Evolutionary conservation across 2,113 vertebrate genomes (phyloP).

Genomic region (Raja brachyura): DNA sequence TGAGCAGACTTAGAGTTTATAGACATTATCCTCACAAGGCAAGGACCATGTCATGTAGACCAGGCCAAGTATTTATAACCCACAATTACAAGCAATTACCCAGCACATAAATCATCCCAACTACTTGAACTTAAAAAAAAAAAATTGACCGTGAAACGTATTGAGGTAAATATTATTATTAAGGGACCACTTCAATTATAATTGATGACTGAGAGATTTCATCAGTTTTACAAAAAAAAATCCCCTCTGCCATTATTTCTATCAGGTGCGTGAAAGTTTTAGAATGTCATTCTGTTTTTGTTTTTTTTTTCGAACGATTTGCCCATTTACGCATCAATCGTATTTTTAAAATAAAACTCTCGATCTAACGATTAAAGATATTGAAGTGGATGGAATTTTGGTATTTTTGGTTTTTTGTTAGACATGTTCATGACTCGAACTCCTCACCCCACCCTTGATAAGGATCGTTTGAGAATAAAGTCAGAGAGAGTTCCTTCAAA

Average conservation of each 20-base stretch:
- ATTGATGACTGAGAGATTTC: not conserved
- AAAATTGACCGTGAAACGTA: not conserved
- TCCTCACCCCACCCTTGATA: not conserved
- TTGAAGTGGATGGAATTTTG: not conserved
- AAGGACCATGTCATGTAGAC: not conserved
- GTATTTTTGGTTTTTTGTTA: not conserved
- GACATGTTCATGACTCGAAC: not conserved
- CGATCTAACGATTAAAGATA: not conserved
- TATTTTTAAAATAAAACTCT: not conserved
- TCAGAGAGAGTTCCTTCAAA: not conserved
- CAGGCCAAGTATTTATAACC: not conserved
- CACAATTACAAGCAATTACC: no score
- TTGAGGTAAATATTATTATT: not conserved
- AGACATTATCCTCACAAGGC: not conserved
- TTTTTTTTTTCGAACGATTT: not conserved
- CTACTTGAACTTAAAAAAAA: not conserved
- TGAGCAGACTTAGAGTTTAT: not conserved
- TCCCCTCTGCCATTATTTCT: not conserved
- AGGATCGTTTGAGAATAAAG: not conserved
- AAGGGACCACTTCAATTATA: constrained; percentile 13
- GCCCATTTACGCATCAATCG: not conserved
- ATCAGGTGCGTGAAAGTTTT: not conserved
- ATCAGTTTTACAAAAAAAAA: not conserved
- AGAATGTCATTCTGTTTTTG: not conserved
- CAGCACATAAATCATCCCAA: not conserved